Base-by-base conservation (phyloP, 1,140 invertebrate genomes). In the Caenorhabditis remanei region DNA sequence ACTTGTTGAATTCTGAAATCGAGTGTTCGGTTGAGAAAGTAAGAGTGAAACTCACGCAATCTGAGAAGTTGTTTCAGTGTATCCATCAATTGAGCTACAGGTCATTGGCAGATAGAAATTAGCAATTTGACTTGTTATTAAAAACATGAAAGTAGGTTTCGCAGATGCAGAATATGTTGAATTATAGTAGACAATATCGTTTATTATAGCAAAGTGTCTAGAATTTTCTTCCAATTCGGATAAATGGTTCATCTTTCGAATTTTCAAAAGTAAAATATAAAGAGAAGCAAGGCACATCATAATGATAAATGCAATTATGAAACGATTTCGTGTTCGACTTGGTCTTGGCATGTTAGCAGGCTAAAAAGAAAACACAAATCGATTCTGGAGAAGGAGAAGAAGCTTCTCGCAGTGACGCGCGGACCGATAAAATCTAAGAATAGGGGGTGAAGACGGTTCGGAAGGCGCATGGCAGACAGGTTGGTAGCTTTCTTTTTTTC, bases 61-160 rank as follows among this genome's bases (percentile, higher is more conserved):
- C 46, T 75, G 40, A 16, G 67, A 75, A 75, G 67, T 75, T 8
- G 67, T 75, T 75, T 75, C 67, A n/a, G 67, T 46, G n/a, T 75
- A 75, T 46, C 41, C 71, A 79, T 79, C 71, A 48, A 79, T 79
- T 50, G 71, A 79, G 24, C 71, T 79, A 50, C 71, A 79, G 24
- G 71, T 79, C 71, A 79, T 79, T 24, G 67, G 71, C n/a, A 79
- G 41, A 79, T 79, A 79, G n/a, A 79, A 79, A 50, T 79, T 79
- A 19, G 43, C 71, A 32, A 75, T 75, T 79, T 79, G 71, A 50
- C 71, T 79, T 21, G 67, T 50, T 79, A 79, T 79, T 5, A 79
- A 24, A 79, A 79, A 79, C 7, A 50, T 79, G 24, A 79, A 79
- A 21, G 43, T 79, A 11, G 71, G 71, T 32, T 79, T 79, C 9